Conservation (phyloP, 2,888 invertebrate genomes). For the Gymnocheta viridis region DNA sequence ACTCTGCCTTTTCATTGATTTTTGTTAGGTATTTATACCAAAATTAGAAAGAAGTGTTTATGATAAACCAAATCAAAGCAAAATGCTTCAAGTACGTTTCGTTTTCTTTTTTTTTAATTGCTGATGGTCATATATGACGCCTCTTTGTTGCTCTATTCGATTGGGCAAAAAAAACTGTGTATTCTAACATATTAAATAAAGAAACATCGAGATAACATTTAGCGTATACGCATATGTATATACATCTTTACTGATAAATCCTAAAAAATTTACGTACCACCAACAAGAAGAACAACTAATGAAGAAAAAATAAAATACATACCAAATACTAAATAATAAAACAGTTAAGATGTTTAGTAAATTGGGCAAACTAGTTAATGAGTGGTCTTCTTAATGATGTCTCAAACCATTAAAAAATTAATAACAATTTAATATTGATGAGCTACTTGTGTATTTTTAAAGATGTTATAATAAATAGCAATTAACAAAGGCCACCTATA, state of each 20-base stretch:
- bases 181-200: neutral
- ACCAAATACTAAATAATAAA: neutral
- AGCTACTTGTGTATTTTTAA: neutral
- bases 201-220: neutral
- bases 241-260: neutral
- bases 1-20: conserved; percentile 31
- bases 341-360: neutral
- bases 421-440: neutral
- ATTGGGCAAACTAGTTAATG: neutral
- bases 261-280: neutral
- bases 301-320: neutral
- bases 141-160: neutral
- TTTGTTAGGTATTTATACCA: conserved; percentile 46
- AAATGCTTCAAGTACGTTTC: conserved; percentile 46
- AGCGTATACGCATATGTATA: neutral
- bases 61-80: neutral
- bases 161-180: neutral
- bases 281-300: neutral
- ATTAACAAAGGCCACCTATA: neutral
- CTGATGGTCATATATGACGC: conserved; percentile 43
- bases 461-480: neutral
- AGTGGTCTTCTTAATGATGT: neutral
- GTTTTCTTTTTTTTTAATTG: conserved; percentile 5
- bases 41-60: neutral
- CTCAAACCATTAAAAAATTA: neutral